These are phyloP conservation scores for Lysiphlebus fabarum DNA, from an alignment of 1,140 invertebrate species.

Conservation along the genomic window DNA sequence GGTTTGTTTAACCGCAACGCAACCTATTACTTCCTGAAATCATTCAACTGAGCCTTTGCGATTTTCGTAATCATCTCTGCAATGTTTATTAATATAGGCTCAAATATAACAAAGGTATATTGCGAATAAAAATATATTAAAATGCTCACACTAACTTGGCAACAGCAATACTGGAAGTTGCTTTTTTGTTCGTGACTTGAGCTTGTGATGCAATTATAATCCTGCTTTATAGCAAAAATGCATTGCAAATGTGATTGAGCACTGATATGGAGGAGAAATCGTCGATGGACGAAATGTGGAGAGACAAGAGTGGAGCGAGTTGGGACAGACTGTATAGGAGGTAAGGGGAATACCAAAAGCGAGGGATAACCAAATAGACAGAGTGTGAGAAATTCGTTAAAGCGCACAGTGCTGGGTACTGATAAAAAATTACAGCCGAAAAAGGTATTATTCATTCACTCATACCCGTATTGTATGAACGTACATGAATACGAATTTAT, in stretches of 20 bases:
- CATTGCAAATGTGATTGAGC: slow-evolving; percentile 57
- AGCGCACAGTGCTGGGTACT: slow-evolving; percentile 35
- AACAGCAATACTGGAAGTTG: slow-evolving; percentile 9
- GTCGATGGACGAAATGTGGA: slow-evolving; percentile 14
- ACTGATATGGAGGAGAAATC: slow-evolving; percentile 48
- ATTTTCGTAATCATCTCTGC: too few species aligned
- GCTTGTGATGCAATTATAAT: slow-evolving; percentile 57
- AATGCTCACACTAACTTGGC: slow-evolving; percentile 15
- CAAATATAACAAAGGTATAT: too few species aligned
- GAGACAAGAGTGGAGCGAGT: slow-evolving; percentile 14
- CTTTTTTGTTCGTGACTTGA: slow-evolving; percentile 44
- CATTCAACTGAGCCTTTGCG: too few species aligned
- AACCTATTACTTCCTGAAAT: too few species aligned
- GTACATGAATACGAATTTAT: too few species aligned
- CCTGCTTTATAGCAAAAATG: slow-evolving; percentile 56
- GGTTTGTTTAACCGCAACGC: too few species aligned
- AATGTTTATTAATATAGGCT: too few species aligned
- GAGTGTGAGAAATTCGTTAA: slow-evolving; percentile 39
- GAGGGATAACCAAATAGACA: slow-evolving; percentile 12
- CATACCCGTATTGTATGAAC: too few species aligned
- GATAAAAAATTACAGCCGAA: slow-evolving; percentile 51
- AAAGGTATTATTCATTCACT: slow-evolving; percentile 31
- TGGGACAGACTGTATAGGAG: slow-evolving; percentile 10
- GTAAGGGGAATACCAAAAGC: slow-evolving; percentile 11
- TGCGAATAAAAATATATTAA: too few species aligned